A percentile compares a stretch with the other conserved stretches of the same genome.
phyloP scores from a whole-genome alignment of 1,140 invertebrate species.

The Eupeodes corollae region DNA sequence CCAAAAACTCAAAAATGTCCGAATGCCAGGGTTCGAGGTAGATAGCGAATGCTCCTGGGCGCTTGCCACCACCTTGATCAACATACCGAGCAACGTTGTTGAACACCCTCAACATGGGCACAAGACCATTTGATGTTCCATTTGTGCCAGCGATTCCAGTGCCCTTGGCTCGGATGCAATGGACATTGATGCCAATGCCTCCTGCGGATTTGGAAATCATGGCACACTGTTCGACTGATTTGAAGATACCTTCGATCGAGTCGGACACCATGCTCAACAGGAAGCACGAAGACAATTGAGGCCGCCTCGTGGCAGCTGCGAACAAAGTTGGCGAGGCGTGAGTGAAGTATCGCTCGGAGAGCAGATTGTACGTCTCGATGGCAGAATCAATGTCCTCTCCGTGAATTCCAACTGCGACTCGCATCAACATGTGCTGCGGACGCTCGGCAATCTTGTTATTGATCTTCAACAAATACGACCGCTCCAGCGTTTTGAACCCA shows the following conservation, averaged over 20 bases:
- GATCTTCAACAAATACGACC: constrained; percentile 91
- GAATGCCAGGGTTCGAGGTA: constrained; percentile 99
- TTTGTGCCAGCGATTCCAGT: constrained; percentile 90
- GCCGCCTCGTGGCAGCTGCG: constrained; percentile 81
- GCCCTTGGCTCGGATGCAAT: constrained; percentile 88
- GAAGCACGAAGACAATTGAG: constrained; percentile 95
- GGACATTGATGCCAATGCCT: constrained; percentile 93
- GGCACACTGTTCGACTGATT: constrained; percentile 88
- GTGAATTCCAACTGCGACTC: constrained; percentile 94
- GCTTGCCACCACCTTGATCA: constrained; percentile 95
- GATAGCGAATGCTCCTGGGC: constrained; percentile 97
- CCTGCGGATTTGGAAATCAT: constrained; percentile 95
- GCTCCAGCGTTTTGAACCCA: constrained; percentile 96
- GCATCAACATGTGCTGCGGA: constrained; percentile 98
- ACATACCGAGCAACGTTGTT: constrained; percentile 96
- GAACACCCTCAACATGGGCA: constrained; percentile 93
- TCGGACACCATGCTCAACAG: constrained; percentile 90
- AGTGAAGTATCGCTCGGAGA: constrained; percentile 94
- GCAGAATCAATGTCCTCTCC: constrained; percentile 83
- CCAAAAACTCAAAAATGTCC: constrained; percentile 91
- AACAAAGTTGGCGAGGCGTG: constrained; percentile 97
- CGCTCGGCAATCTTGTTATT: constrained; percentile 89
- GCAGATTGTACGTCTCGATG: constrained; percentile 93
- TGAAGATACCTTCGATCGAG: constrained; percentile 97
- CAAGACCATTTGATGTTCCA: constrained; percentile 90